A percentile compares a stretch with the other conserved stretches of the same genome.
These are phyloP conservation scores for Denticeps clupeoides DNA, from an alignment of 2,797 vertebrate species.

Conservation along the genomic window DNA sequence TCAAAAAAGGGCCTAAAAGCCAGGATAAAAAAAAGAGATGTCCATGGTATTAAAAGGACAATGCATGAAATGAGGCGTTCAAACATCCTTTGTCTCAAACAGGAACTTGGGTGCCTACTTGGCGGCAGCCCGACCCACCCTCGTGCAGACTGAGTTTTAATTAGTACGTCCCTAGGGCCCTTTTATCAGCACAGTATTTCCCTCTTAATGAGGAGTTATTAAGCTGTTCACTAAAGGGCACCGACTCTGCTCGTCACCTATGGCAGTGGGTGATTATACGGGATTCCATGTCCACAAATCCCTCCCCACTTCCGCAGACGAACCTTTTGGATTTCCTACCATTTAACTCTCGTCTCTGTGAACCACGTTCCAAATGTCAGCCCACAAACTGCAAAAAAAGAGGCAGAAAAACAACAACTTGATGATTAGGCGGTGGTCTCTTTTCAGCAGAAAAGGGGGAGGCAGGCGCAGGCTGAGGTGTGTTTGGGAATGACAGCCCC, in stretches of 20 bases:
- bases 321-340: slow-evolving; percentile 9
- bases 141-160: slow-evolving; percentile 42
- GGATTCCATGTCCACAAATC: slow-evolving; percentile 36
- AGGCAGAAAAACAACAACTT: too few relatives aligned
- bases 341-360: background rate
- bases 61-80: slow-evolving; percentile 29
- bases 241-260: slow-evolving; percentile 30
- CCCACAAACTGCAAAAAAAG: too few relatives aligned
- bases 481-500: too few relatives aligned
- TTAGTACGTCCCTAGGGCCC: slow-evolving; percentile 46
- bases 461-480: too few relatives aligned
- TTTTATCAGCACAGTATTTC: slow-evolving; percentile 51
- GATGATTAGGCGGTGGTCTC: too few relatives aligned
- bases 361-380: too few relatives aligned
- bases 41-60: too few relatives aligned
- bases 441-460: too few relatives aligned
- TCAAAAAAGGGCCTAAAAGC: too few relatives aligned
- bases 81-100: slow-evolving; percentile 11
- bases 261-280: slow-evolving; percentile 45
- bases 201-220: slow-evolving; percentile 59
- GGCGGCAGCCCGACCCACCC: too few relatives aligned
- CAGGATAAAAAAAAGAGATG: too few relatives aligned
- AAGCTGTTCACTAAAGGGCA: slow-evolving; percentile 42
- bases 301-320: slow-evolving; percentile 31
- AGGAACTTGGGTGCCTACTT: background rate